Conservation (phyloP, 2,113 vertebrate species). For the Notothenia coriiceps region DNA sequence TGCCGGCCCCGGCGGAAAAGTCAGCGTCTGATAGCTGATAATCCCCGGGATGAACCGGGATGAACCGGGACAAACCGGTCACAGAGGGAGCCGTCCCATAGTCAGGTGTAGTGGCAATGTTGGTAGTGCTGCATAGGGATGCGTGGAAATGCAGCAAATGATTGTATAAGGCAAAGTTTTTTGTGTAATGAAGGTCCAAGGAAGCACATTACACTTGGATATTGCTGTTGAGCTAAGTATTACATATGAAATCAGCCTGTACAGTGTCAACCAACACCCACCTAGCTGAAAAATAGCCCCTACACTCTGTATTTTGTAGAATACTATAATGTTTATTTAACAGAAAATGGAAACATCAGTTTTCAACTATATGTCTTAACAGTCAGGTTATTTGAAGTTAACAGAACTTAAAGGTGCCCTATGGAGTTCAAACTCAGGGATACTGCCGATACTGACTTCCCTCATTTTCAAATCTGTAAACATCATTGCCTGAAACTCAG, state of each 20-base stretch:
- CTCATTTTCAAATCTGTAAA: too few relatives aligned
- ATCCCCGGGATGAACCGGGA: slow-evolving; percentile 69
- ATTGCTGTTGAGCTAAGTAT: neutral
- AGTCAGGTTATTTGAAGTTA: too few relatives aligned
- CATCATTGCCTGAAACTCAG: too few relatives aligned
- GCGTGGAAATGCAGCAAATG: slow-evolving; percentile 23
- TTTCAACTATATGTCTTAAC: neutral
- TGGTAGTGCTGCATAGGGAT: slow-evolving; percentile 15
- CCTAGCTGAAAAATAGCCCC: too few relatives aligned
- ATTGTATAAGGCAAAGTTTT: neutral
- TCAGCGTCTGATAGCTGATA: slow-evolving; percentile 77
- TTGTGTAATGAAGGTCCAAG: neutral
- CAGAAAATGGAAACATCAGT: neutral
- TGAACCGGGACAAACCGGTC: slow-evolving; percentile 60
- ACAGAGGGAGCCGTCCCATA: slow-evolving; percentile 63
- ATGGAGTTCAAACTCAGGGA: too few relatives aligned
- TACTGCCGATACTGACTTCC: too few relatives aligned
- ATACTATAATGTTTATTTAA: neutral
- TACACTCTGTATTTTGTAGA: neutral
- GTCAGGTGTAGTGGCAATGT: slow-evolving; percentile 60
- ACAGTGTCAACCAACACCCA: neutral
- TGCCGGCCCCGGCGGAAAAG: slow-evolving; percentile 65
- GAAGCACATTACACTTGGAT: neutral
- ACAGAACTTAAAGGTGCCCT: too few relatives aligned
- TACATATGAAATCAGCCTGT: neutral